Percentiles rank a stretch among this genome's conserved stretches.
Evolutionary conservation across 2,113 vertebrate genomes (phyloP).

Genomic region (Oreotrochilus melanogaster): DNA sequence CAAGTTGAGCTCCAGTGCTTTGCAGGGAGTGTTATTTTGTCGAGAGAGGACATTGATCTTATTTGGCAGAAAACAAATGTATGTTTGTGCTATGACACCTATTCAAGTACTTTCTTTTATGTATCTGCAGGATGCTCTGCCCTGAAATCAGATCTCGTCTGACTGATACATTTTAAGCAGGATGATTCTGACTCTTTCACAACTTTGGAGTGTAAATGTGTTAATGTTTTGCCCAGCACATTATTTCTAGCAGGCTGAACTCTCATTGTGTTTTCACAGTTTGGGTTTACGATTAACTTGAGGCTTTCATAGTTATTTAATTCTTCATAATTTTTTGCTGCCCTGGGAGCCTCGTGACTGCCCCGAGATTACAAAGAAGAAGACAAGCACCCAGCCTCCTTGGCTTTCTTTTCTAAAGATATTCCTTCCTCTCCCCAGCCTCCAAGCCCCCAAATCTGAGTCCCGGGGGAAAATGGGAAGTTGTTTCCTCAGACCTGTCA

Average conservation of each 20-base stretch:
- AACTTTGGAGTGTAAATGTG: conserved; percentile 59
- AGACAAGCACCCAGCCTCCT: background rate
- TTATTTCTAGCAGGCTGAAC: conserved; percentile 57
- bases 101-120: conserved; percentile 1
- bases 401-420: background rate
- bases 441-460: conserved; percentile 46
- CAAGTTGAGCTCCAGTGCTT: background rate
- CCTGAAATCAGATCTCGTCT: conserved; percentile 14
- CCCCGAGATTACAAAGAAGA: background rate
- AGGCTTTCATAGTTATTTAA: background rate
- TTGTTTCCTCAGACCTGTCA: conserved; percentile 67
- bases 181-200: conserved; percentile 37
- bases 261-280: conserved; percentile 51
- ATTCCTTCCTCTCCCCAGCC: background rate
- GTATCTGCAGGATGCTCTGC: conserved; percentile 37
- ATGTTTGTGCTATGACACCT: conserved; percentile 29
- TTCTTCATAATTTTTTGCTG: background rate
- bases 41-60: conserved; percentile 35
- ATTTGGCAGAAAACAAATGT: conserved; percentile 59
- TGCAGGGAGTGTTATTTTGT: background rate
- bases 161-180: conserved; percentile 47
- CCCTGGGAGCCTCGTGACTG: background rate
- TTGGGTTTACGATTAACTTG: conserved; percentile 35
- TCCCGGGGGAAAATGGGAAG: conserved; percentile 24
- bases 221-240: conserved; percentile 63